phyloP scores from a whole-genome alignment of 2,113 vertebrate genomes.

The Sciurus niger region DNA sequence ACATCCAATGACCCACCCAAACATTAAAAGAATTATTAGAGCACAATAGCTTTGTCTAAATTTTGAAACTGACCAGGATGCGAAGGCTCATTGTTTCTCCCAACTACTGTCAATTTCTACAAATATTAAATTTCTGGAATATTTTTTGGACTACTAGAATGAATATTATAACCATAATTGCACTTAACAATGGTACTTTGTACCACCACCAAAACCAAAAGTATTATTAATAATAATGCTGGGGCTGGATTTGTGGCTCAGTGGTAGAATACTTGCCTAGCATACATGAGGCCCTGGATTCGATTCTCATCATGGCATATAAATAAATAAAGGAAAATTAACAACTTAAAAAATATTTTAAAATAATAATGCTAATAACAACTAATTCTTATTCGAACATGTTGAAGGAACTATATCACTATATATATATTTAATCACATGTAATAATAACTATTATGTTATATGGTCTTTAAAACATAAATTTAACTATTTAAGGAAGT shows the following conservation, averaged over 20 bases:
- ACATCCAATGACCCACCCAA: conserved; percentile 26
- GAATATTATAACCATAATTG: not conserved
- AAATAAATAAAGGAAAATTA: too few species aligned
- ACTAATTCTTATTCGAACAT: not conserved
- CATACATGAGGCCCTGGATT: too few species aligned
- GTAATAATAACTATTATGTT: not conserved
- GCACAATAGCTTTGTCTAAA: not conserved
- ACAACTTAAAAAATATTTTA: too few species aligned
- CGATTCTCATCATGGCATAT: too few species aligned
- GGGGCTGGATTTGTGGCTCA: too few species aligned
- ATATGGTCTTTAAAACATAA: not conserved
- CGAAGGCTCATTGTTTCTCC: conserved; percentile 3
- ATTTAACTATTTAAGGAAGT: not conserved
- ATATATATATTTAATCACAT: not conserved
- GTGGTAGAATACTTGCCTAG: too few species aligned
- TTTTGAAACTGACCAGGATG: not conserved
- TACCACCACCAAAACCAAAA: not conserved
- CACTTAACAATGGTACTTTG: not conserved
- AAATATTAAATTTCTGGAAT: conserved; percentile 17
- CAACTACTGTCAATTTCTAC: not conserved
- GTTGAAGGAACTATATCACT: not conserved
- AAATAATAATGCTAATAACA: not conserved
- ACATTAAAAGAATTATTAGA: conserved; percentile 16
- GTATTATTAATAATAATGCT: not conserved
- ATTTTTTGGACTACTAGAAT: not conserved